Conservation (phyloP, 2,888 invertebrate species). For the Agriopis leucophaearia region DNA sequence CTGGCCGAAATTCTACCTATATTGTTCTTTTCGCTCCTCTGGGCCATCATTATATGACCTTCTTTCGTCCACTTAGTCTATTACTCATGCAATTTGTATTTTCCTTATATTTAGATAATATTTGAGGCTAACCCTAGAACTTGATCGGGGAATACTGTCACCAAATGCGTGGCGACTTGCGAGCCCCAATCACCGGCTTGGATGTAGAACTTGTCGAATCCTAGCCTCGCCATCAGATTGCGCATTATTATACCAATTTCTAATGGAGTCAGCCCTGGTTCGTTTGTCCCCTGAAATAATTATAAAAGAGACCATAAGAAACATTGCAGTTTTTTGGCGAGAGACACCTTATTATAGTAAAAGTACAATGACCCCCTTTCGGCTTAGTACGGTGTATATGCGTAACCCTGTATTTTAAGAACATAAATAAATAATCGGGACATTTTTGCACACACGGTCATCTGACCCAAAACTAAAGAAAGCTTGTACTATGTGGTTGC, state of each 20-base stretch:
- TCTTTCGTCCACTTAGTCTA: too few relatives aligned
- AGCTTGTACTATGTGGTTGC: too few relatives aligned
- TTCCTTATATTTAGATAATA: not conserved
- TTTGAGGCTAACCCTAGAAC: constrained; percentile 71
- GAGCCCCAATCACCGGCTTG: constrained; percentile 95
- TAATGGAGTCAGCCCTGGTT: constrained; percentile 86
- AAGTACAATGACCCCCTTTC: too few relatives aligned
- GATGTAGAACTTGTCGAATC: constrained; percentile 88
- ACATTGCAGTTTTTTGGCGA: not conserved
- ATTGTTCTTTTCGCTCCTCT: not conserved
- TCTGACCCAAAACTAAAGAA: too few relatives aligned
- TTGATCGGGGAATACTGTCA: constrained; percentile 87
- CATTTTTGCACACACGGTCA: too few relatives aligned
- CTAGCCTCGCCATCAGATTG: constrained; percentile 90
- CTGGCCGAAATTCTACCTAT: not conserved
- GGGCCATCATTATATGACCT: too few relatives aligned
- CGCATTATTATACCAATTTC: constrained; percentile 88
- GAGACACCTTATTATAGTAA: too few relatives aligned
- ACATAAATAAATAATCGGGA: too few relatives aligned
- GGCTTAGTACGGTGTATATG: too few relatives aligned
- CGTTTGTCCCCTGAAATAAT: constrained; percentile 80
- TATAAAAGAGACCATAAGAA: not conserved
- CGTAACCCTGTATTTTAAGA: too few relatives aligned
- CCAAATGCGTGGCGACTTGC: constrained; percentile 86
- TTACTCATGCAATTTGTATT: not conserved